A percentile compares a stretch with the other conserved stretches of the same genome.
Conservation (phyloP, 2,113 vertebrate genomes). For the Trogon surrucura region DNA sequence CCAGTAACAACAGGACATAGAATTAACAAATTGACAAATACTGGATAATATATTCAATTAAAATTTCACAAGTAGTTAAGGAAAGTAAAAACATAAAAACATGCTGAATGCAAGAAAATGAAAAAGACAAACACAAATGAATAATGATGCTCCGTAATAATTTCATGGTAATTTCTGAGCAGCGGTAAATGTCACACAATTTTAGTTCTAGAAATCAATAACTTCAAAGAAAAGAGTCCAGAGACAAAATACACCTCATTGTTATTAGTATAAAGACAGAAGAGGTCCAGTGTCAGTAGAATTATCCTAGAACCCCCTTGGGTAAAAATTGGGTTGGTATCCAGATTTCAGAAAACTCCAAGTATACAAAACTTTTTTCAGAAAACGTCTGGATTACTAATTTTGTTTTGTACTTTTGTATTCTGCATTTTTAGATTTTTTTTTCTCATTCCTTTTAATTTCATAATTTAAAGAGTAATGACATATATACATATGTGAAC, state of each 20-base stretch:
- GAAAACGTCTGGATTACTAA: neutral
- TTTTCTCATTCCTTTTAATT: neutral
- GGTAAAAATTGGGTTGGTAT: neutral
- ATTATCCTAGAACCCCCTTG: neutral
- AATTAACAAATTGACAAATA: slow-evolving; percentile 34
- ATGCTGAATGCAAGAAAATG: neutral
- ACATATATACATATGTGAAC: neutral
- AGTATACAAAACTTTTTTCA: neutral
- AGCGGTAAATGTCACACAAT: neutral
- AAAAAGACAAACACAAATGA: neutral
- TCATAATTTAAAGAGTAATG: neutral
- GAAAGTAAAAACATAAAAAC: neutral
- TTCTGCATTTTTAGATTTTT: neutral
- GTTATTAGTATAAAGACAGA: neutral
- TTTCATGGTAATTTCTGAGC: neutral
- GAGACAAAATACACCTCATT: neutral
- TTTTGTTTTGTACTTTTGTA: neutral
- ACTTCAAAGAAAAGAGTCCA: neutral
- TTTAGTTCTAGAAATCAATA: neutral
- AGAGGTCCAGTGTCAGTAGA: neutral
- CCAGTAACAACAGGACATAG: neutral
- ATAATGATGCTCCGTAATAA: neutral
- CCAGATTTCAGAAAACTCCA: neutral
- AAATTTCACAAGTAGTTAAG: slow-evolving; percentile 14
- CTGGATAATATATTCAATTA: slow-evolving; percentile 8